Evolutionary conservation across 2,888 invertebrate species (phyloP).

Genomic region (Phyllotreta cruciferae): DNA sequence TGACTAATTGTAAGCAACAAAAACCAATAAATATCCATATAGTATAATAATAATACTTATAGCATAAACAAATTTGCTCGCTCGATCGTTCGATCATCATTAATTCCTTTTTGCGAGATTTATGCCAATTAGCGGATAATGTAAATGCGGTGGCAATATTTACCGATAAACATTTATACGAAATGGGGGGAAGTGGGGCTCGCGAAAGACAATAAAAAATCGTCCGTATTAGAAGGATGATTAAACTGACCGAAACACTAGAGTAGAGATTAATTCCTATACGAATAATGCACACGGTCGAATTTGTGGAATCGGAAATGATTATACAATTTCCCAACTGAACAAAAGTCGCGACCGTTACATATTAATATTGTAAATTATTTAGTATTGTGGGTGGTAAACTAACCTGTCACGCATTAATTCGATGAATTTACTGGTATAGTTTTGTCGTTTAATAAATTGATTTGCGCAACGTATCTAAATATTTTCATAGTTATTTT

Average conservation of each 20-base stretch:
- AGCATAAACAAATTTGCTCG: no score
- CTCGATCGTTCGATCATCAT: neutral
- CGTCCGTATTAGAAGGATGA: neutral
- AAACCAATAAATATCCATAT: no score
- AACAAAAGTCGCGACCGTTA: conserved; percentile 25
- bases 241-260: conserved; percentile 15
- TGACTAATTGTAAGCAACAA: no score
- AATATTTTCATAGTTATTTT: no score
- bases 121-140: conserved; percentile 9
- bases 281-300: conserved; percentile 22
- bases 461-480: no score
- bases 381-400: conserved; percentile 15
- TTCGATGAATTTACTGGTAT: conserved; percentile 8
- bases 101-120: conserved; percentile 6
- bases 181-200: neutral
- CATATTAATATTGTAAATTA: conserved; percentile 29
- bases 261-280: no score
- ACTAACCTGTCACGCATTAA: conserved; percentile 20
- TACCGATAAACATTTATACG: neutral
- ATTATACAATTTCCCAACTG: conserved; percentile 25
- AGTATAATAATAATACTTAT: no score
- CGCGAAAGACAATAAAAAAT: conserved; percentile 1
- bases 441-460: no score
- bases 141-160: neutral
- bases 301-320: conserved; percentile 22